Conservation (phyloP, 2,888 invertebrate genomes). For the Osmoderma eremita region DNA sequence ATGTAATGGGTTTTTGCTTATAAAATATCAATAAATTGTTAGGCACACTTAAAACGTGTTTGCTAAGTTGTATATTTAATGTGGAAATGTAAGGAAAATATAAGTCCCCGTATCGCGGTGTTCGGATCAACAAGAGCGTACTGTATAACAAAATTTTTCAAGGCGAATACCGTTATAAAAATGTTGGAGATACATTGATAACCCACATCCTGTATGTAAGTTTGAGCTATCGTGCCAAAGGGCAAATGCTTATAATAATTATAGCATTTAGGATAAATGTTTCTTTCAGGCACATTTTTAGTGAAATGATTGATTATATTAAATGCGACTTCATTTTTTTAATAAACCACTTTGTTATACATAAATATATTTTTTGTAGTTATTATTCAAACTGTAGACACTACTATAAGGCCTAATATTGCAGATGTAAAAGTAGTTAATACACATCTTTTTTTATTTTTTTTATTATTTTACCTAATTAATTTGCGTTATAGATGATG, state of each 20-base stretch:
- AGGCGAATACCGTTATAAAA: background rate
- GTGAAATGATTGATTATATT: background rate
- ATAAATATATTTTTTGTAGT: constrained; percentile 20
- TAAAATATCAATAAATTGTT: too few relatives aligned
- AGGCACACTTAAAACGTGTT: too few relatives aligned
- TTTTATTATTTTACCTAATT: constrained; percentile 40
- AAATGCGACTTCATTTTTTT: background rate
- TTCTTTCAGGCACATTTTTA: constrained; percentile 15
- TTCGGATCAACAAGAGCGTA: too few relatives aligned
- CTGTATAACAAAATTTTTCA: too few relatives aligned
- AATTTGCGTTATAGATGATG: constrained; percentile 52
- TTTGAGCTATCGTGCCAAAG: constrained; percentile 54
- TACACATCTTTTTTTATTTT: constrained; percentile 31
- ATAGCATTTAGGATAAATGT: constrained; percentile 49
- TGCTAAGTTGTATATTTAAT: too few relatives aligned
- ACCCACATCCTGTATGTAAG: constrained; percentile 34
- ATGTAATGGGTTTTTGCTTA: too few relatives aligned
- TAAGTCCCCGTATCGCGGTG: too few relatives aligned
- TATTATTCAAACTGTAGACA: constrained; percentile 23
- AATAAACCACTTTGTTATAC: constrained; percentile 8
- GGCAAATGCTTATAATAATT: constrained; percentile 57
- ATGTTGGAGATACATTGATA: constrained; percentile 13
- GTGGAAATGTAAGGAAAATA: too few relatives aligned
- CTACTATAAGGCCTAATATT: constrained; percentile 50
- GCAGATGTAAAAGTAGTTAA: constrained; percentile 38